Conservation (phyloP, 2,888 invertebrate species). For the Chirona hameri region DNA sequence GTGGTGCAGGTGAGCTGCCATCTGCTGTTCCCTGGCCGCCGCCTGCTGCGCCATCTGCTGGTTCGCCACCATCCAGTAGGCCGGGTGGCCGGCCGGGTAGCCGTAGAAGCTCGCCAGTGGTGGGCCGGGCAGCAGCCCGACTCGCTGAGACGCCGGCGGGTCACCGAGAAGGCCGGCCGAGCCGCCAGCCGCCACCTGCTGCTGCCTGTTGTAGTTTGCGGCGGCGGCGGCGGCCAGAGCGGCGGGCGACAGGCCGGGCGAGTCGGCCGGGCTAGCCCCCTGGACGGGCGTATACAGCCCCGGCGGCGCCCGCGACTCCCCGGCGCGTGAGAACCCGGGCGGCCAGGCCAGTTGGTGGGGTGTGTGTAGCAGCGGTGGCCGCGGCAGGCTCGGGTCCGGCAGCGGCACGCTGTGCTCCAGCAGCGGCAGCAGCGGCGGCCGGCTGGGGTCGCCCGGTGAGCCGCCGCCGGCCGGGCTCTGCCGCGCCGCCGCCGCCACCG, state of each 20-base stretch:
- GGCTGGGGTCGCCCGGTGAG: neutral
- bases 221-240: slow-evolving; percentile 12
- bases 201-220: neutral
- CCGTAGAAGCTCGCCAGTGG: neutral
- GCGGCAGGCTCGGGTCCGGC: neutral
- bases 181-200: neutral
- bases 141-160: neutral
- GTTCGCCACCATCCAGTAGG: neutral
- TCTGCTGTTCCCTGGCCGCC: neutral
- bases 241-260: neutral
- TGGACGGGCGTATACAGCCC: neutral
- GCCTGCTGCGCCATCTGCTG: neutral
- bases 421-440: neutral
- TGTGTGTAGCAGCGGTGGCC: neutral
- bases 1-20: neutral
- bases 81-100: neutral
- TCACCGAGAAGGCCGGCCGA: neutral
- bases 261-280: neutral
- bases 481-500: neutral
- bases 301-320: neutral
- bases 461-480: too few species aligned
- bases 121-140: neutral
- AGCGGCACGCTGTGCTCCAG: neutral
- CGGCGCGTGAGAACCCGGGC: neutral
- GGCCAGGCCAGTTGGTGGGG: neutral